These are phyloP conservation scores for Bagarius yarrelli DNA, from an alignment of 2,113 vertebrate genomes.

Conservation along the genomic window DNA sequence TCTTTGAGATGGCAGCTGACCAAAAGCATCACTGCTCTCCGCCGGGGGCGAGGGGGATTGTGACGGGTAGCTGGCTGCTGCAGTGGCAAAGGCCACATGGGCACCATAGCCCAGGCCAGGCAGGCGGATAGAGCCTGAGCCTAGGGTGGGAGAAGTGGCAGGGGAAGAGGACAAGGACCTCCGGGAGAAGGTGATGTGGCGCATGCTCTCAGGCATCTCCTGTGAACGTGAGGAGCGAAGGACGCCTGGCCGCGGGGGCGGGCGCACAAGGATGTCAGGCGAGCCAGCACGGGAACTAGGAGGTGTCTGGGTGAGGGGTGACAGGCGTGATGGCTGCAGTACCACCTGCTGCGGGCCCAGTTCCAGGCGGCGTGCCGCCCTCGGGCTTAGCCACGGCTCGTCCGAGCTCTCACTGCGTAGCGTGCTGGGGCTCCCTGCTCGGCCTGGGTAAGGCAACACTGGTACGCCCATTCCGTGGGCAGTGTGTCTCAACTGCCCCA, in stretches of 20 bases:
- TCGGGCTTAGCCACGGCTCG: constrained; percentile 93
- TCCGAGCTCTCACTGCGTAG: constrained; percentile 86
- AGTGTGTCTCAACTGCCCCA: constrained; percentile 99
- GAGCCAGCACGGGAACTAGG: constrained; percentile 93
- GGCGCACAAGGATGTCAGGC: constrained; percentile 89
- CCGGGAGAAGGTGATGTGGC: constrained; percentile 92
- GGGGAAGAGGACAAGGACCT: constrained; percentile 81
- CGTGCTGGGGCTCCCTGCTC: constrained; percentile 89
- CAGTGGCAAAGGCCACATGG: constrained; percentile 84
- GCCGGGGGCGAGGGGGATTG: constrained; percentile 82
- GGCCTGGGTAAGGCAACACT: constrained; percentile 98
- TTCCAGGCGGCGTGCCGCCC: constrained; percentile 87
- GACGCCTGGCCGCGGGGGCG: constrained; percentile 87
- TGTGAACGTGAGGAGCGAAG: constrained; percentile 83
- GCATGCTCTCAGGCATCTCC: constrained; percentile 89
- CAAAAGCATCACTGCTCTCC: constrained; percentile 89
- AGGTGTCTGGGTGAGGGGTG: constrained; percentile 96
- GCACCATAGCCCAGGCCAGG: constrained; percentile 75
- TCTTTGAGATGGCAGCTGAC: constrained; percentile 87
- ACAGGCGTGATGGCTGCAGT: constrained; percentile 95
- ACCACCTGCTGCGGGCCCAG: constrained; percentile 97
- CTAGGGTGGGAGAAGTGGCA: constrained; percentile 84
- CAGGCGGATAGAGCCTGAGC: constrained; percentile 79
- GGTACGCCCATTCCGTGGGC: constrained; percentile 98
- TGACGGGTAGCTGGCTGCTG: constrained; percentile 87